Base-by-base conservation (phyloP, 2,888 invertebrate species). In the Aspidiotus destructor region DNA sequence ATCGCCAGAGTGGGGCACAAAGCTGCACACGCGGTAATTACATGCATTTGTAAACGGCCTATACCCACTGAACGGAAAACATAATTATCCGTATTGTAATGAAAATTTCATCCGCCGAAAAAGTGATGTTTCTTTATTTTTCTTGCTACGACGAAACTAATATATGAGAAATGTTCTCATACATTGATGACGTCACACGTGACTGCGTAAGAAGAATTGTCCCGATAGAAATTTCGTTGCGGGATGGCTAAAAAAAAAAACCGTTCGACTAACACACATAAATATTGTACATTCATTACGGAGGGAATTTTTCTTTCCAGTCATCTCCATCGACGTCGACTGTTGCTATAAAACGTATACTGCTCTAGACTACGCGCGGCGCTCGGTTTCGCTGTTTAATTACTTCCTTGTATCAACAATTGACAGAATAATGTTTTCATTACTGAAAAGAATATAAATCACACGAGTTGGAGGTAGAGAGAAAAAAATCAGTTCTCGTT, bases 371-470 rank as follows among this genome's bases (percentile, higher is more conserved):
- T 28, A 28, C 28, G 28, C 28, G 28, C 28, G 28, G 28, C 28
- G 28, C 28, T 28, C 28, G 28, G 28, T 63, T 63, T 53, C 41
- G 41, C 63, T 63, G 52, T 54, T 63, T 53, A 54, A 63, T 63
- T 63, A 63, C 52, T 63, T 63, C 63, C 63, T 63, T 41, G 17
- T 63, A 54, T 63, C 63, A 53, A 54, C 40, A 48, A 62, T 63
- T 63, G 63, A 63, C 52, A 54, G 53, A 13, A 63, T 63, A 63
- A 63, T 63, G 52, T 63, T 57, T 63, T 62, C 53, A 41, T 54
- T 63, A 11, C 54, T 52, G 48, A 52, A 28, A 28, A 48, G 53
- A 16, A 54, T 54, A 63, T 63, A 63, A 63, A 54, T 63, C 63
- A 63, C 62, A 54, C 52, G 41, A 63, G 41, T 54, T 17, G 17